Percentiles rank a stretch among this genome's conserved stretches.
Conservation (phyloP, 2,888 invertebrate species). For the Oscheius sp. region DNA sequence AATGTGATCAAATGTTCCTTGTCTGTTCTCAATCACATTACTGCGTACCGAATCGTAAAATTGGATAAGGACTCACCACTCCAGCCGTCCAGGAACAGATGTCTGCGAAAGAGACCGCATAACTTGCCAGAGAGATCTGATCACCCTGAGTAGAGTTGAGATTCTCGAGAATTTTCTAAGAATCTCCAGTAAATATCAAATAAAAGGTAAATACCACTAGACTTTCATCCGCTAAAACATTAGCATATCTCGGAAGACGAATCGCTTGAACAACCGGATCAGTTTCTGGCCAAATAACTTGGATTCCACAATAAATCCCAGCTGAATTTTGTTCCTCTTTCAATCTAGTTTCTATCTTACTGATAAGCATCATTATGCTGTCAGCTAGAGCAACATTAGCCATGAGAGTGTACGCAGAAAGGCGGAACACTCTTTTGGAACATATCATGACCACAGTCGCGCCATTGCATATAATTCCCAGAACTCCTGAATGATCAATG, state of each 20-base stretch:
- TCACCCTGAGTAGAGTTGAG: not conserved
- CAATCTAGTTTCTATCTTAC: slow-evolving; percentile 10
- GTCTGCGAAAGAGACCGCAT: slow-evolving; percentile 55
- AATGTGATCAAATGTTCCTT: slow-evolving; percentile 12
- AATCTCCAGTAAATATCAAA: not conserved
- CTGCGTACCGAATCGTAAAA: not conserved
- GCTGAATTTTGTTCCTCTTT: slow-evolving; percentile 31
- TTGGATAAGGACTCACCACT: slow-evolving; percentile 46
- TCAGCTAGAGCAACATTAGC: slow-evolving; percentile 58
- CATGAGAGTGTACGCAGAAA: slow-evolving; percentile 69
- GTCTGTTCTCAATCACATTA: not conserved
- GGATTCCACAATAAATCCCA: slow-evolving; percentile 48
- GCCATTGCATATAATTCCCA: slow-evolving; percentile 61
- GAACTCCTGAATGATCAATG: slow-evolving; percentile 38
- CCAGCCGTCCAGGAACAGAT: slow-evolving; percentile 67
- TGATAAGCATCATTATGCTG: slow-evolving; percentile 51
- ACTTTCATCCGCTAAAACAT: slow-evolving; percentile 25
- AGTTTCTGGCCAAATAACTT: slow-evolving; percentile 44
- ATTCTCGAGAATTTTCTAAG: slow-evolving; percentile 7
- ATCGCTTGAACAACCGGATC: not conserved
- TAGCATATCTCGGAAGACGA: not conserved
- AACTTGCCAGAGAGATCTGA: slow-evolving; percentile 23
- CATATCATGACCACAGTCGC: slow-evolving; percentile 65
- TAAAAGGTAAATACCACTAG: not conserved
- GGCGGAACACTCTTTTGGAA: slow-evolving; percentile 63